These are phyloP conservation scores for Pteropus rufus DNA, from an alignment of 2,797 vertebrate genomes.

Conservation along the genomic window DNA sequence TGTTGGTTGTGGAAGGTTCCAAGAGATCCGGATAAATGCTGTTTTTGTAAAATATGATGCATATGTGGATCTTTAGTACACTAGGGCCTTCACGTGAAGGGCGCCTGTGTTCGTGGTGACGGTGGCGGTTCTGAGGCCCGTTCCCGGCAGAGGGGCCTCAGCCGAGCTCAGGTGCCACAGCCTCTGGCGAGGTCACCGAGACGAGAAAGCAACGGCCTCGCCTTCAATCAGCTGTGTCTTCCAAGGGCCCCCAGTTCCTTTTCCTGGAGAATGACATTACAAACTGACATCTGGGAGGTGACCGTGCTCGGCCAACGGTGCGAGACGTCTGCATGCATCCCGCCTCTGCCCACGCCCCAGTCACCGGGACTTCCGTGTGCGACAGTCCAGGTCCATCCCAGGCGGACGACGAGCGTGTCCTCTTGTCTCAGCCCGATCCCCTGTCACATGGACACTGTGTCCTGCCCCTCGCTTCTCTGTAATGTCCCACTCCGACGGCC, in stretches of 20 bases:
- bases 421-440: not conserved
- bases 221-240: not conserved
- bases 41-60: not conserved
- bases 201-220: not conserved
- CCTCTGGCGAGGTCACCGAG: not conserved
- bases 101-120: not conserved
- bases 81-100: not conserved
- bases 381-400: not conserved
- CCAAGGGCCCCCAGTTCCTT: not conserved
- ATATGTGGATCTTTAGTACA: not conserved
- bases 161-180: not conserved
- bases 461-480: not conserved
- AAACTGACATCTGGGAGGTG: not conserved
- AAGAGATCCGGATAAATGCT: not conserved
- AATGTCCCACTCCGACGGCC: too few species aligned
- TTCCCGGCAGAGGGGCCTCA: not conserved
- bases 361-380: too few species aligned
- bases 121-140: accelerated
- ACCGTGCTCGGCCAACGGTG: too few species aligned
- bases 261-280: not conserved
- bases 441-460: not conserved
- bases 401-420: not conserved
- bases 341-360: not conserved
- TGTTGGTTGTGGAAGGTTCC: not conserved
- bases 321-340: not conserved